Conservation (phyloP, 2,888 invertebrate genomes). For the Orthosia gracilis region DNA sequence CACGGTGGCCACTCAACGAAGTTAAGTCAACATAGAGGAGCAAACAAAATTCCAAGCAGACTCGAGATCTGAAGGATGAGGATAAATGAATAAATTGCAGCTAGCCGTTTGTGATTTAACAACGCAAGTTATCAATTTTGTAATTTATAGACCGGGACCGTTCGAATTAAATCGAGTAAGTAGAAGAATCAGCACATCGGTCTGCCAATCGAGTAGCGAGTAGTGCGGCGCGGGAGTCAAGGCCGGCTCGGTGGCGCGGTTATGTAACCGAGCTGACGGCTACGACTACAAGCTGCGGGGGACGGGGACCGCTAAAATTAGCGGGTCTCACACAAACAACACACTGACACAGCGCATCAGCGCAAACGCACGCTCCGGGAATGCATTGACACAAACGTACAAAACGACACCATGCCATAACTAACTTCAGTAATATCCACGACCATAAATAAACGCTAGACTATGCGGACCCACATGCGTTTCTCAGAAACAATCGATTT, state of each 20-base stretch:
- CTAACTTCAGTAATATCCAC: conserved; percentile 28
- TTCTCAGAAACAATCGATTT: conserved; percentile 49
- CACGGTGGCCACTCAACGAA: conserved; percentile 35
- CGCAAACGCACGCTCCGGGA: conserved; percentile 73
- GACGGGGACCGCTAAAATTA: conserved; percentile 87
- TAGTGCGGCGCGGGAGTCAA: conserved; percentile 89
- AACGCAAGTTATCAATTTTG: conserved; percentile 59
- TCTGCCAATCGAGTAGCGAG: conserved; percentile 77
- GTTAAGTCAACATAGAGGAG: conserved; percentile 44
- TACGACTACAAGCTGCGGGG: conserved; percentile 72
- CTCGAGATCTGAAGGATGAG: conserved; percentile 21
- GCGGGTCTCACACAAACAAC: conserved; percentile 86
- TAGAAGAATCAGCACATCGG: conserved; percentile 71
- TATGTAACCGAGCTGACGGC: conserved; percentile 80
- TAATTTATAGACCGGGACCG: conserved; percentile 56
- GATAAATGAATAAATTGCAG: conserved; percentile 42
- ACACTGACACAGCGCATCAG: conserved; percentile 75
- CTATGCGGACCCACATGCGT: conserved; percentile 32
- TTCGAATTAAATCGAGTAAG: conserved; percentile 60
- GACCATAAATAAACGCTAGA: conserved; percentile 42
- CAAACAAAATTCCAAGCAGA: conserved; percentile 41
- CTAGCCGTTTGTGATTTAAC: conserved; percentile 41
- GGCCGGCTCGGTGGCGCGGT: conserved; percentile 85
- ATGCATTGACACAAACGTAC: conserved; percentile 54
- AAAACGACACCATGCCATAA: conserved; percentile 31